Conservation (phyloP, 2,797 vertebrate genomes). For the Thaleichthys pacificus region DNA sequence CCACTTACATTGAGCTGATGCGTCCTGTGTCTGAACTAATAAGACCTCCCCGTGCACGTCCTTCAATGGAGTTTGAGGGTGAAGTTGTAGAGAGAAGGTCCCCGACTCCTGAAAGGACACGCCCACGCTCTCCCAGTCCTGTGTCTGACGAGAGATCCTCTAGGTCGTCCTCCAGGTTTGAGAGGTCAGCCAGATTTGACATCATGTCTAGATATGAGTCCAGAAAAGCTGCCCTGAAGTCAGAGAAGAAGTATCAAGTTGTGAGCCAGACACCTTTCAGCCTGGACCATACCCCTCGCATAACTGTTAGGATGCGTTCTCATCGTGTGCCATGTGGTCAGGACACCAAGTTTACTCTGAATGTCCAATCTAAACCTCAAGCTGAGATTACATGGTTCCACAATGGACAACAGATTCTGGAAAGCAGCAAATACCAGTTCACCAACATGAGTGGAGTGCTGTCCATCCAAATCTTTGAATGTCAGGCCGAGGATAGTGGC, state of each 20-base stretch:
- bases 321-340: slow-evolving; percentile 90
- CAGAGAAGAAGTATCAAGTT: slow-evolving; percentile 93
- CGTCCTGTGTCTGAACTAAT: slow-evolving; percentile 95
- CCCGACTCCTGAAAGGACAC: slow-evolving; percentile 96
- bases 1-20: slow-evolving; percentile 98
- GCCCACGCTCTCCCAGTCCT: slow-evolving; percentile 96
- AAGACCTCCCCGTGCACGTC: slow-evolving; percentile 70
- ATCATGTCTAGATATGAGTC: slow-evolving; percentile 98
- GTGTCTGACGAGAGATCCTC: slow-evolving; percentile 85
- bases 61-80: slow-evolving; percentile 69
- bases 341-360: slow-evolving; percentile 93
- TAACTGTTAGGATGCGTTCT: slow-evolving; percentile 97
- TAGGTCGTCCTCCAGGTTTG: slow-evolving; percentile 92
- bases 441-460: slow-evolving; percentile 91
- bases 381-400: slow-evolving; percentile 92
- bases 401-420: slow-evolving; percentile 85
- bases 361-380: slow-evolving; percentile 93
- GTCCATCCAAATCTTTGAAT: slow-evolving; percentile 88
- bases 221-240: slow-evolving; percentile 95
- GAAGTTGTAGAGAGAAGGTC: slow-evolving; percentile 85
- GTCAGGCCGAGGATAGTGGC: slow-evolving; percentile 92
- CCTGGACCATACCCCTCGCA: slow-evolving; percentile 90
- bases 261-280: slow-evolving; percentile 96
- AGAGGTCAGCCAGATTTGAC: slow-evolving; percentile 96
- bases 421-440: slow-evolving; percentile 87